Percentiles rank a stretch among this genome's conserved stretches.
Evolutionary conservation across 30 jellyfish, hydroid and myxozoan genomes (phyloP).

Genomic region (Clytia hemisphaerica): DNA sequence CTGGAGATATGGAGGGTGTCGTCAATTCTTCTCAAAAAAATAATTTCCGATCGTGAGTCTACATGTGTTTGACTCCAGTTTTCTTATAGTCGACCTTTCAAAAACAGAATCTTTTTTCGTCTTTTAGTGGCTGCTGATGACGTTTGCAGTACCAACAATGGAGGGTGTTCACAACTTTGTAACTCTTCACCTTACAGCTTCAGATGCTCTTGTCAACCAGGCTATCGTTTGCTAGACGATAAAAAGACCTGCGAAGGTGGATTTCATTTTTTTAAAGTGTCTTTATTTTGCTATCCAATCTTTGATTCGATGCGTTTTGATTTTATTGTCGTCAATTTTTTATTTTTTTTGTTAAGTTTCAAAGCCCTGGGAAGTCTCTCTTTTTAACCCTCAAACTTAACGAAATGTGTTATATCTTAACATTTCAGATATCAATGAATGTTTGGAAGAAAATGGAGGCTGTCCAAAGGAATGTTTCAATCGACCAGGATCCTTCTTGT

Average conservation of each 20-base stretch:
- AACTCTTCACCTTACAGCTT: slow-evolving; percentile 60
- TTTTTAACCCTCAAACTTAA: no score
- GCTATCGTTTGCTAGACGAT: slow-evolving; percentile 53
- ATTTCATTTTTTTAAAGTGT: not conserved
- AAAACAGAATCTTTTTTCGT: no score
- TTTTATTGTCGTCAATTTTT: no score
- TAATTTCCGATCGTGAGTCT: no score
- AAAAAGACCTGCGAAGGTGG: slow-evolving; percentile 60
- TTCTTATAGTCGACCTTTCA: no score
- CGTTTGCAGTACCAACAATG: slow-evolving; percentile 52
- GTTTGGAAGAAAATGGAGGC: slow-evolving; percentile 60
- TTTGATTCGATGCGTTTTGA: no score
- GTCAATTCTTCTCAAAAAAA: no score
- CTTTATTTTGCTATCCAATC: no score
- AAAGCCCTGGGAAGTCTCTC: no score
- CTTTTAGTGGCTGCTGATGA: slow-evolving; percentile 59
- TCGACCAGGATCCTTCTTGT: slow-evolving; percentile 39
- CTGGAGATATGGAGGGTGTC: no score
- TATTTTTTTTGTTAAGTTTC: no score
- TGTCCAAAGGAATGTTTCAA: slow-evolving; percentile 48
- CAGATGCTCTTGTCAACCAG: slow-evolving; percentile 60
- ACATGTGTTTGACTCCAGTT: no score
- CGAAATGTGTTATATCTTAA: not conserved
- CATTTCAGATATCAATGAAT: slow-evolving; percentile 48
- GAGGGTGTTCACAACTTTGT: slow-evolving; percentile 81